A percentile compares a stretch with the other conserved stretches of the same genome.
Conservation (phyloP, 2,113 vertebrate species). For the Sphaerodactylus townsendi region DNA sequence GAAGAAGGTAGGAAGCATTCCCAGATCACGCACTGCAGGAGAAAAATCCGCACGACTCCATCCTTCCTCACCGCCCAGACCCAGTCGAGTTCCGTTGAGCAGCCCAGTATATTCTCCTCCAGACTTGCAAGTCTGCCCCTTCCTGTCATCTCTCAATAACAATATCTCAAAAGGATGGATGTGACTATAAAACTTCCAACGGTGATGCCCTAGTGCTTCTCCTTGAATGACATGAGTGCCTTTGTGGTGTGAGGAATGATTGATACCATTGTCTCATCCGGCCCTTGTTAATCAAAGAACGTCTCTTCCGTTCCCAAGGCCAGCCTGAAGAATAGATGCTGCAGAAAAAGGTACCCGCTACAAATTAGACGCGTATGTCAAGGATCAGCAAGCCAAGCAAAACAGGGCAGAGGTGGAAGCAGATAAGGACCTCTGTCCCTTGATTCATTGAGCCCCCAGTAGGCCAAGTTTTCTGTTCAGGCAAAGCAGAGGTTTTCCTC, state of each 20-base stretch:
- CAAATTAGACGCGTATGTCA: not conserved
- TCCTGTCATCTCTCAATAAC: not conserved
- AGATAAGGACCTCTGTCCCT: not conserved
- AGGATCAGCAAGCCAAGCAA: not conserved
- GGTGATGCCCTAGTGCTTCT: conserved; percentile 24
- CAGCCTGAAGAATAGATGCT: not conserved
- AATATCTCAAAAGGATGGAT: conserved; percentile 35
- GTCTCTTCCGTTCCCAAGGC: not conserved
- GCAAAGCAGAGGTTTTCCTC: too few species aligned
- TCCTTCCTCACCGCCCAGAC: too few species aligned
- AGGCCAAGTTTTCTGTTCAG: not conserved
- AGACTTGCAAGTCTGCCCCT: conserved; percentile 3
- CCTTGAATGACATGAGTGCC: accelerated
- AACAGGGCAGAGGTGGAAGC: not conserved
- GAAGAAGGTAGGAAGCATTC: too few species aligned
- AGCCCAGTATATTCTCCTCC: not conserved
- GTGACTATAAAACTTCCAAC: conserved; percentile 7
- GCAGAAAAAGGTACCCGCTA: too few species aligned
- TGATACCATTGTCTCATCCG: not conserved
- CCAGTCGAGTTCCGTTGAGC: too few species aligned
- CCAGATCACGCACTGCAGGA: too few species aligned
- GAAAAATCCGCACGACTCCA: too few species aligned
- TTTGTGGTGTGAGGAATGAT: conserved; percentile 32
- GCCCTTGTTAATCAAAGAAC: conserved; percentile 31
- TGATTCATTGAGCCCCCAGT: too few species aligned